phyloP scores from a whole-genome alignment of 2,797 vertebrate genomes.

The Prunella strophiata region DNA sequence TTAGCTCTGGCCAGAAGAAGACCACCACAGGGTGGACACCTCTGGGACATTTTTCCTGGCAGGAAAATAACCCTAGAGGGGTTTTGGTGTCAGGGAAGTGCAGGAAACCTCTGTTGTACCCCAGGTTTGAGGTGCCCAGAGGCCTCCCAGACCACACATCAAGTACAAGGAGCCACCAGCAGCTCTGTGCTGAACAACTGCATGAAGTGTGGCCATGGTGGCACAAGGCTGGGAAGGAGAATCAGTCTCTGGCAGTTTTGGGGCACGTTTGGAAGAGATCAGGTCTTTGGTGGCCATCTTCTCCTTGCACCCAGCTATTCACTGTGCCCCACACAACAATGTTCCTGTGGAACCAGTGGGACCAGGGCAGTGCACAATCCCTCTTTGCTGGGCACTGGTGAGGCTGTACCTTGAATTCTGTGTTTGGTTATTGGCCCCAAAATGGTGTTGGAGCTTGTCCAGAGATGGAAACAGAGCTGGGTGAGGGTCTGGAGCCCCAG shows the following conservation, averaged over 20 bases:
- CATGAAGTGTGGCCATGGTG: neutral
- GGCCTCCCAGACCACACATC: neutral
- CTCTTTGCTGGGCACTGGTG: neutral
- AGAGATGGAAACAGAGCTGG: accelerated
- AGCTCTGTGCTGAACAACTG: neutral
- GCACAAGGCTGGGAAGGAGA: accelerated
- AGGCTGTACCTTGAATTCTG: neutral
- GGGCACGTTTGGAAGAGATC: neutral
- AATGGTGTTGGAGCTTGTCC: accelerated
- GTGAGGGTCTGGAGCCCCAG: neutral
- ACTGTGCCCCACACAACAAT: accelerated
- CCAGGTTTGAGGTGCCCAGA: neutral
- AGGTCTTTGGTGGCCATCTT: neutral
- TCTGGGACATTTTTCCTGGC: neutral
- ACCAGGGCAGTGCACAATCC: neutral
- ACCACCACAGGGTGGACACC: accelerated
- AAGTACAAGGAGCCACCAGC: neutral
- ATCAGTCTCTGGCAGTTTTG: neutral
- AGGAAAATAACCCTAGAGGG: neutral
- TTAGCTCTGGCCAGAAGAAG: neutral
- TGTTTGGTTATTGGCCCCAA: neutral
- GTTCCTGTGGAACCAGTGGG: neutral
- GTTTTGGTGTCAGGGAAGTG: neutral
- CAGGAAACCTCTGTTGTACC: neutral
- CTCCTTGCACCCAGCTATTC: neutral